Base-by-base conservation (phyloP, 1,140 invertebrate genomes). In the Gryllus bimaculatus region DNA sequence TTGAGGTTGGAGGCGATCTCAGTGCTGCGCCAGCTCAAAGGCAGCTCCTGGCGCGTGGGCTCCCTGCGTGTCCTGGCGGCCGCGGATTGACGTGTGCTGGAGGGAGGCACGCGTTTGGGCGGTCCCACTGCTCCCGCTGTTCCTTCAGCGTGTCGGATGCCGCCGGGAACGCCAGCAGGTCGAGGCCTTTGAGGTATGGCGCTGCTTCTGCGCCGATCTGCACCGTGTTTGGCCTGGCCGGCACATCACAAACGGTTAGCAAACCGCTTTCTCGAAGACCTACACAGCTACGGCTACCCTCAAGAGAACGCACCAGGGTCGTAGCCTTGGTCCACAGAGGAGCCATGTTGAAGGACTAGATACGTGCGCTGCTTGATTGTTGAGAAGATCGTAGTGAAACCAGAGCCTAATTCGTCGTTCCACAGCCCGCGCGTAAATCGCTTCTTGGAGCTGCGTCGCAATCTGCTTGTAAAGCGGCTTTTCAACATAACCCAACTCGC, bases 281-380 rank as follows among this genome's bases (percentile, higher is more conserved):
- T 39, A 5, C n/a, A n/a, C n/a, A n/a, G n/a, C n/a, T n/a, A n/a
- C n/a, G n/a, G n/a, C n/a, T n/a, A n/a, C n/a, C n/a, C n/a, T n/a
- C n/a, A n/a, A n/a, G n/a, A n/a, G n/a, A 47, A 47, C 78, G 20
- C 49, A 79, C 78, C 49, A 78, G n/a, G 85, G 74, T 84, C 82
- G 80, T 90, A 87, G 87, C 87, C 81, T 85, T 85, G 4, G 91
- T 90, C 89, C 93, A 95, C 0, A 95, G 84, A 4, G 94, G 94
- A 15, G 91, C 87, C 1, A 93, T 86, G 83, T 94, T 94, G 83
- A 95, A 95, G n/a, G n/a, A n/a, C n/a, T n/a, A n/a, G n/a, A 81
- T 88, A 91, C 82, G 90, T 89, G 26, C 86, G 81, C 5, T 83
- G 81, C 47, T 91, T 92, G 21, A n/a, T 87, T 83, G 74, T 85